A percentile compares a stretch with the other conserved stretches of the same genome.
These are phyloP conservation scores for Tryphoninae sp. DNA, from an alignment of 2,888 invertebrate species.

Conservation along the genomic window DNA sequence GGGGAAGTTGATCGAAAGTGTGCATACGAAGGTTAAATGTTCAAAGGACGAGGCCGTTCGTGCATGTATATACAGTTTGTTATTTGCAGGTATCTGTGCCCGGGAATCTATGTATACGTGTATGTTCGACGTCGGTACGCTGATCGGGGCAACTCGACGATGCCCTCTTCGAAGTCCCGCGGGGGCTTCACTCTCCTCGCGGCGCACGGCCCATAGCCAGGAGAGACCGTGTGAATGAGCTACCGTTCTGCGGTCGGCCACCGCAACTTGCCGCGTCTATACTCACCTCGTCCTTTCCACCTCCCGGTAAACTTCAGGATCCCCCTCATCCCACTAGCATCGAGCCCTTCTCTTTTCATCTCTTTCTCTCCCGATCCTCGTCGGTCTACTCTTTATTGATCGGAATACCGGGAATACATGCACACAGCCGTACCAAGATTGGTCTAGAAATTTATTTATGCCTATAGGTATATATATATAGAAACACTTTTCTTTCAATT, in stretches of 20 bases:
- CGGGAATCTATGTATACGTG: neutral
- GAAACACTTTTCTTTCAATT: neutral
- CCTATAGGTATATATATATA: conserved; percentile 7
- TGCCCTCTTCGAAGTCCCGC: conserved; percentile 32
- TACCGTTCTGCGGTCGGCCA: conserved; percentile 76
- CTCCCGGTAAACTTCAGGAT: conserved; percentile 11
- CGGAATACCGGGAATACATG: conserved; percentile 70
- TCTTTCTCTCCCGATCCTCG: conserved; percentile 42
- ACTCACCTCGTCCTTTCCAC: conserved; percentile 31
- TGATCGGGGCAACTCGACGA: conserved; percentile 22
- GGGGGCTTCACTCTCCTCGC: conserved; percentile 39
- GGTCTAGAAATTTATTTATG: conserved; percentile 2
- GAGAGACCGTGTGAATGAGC: conserved; percentile 76
- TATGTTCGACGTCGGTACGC: conserved; percentile 20
- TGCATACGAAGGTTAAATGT: neutral
- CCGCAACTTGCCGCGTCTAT: conserved; percentile 54
- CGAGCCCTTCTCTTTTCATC: conserved; percentile 21
- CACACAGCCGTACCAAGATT: conserved; percentile 13
- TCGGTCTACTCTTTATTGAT: conserved; percentile 73
- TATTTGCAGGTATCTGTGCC: too few relatives aligned
- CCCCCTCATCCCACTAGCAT: conserved; percentile 12
- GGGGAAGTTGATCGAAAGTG: neutral
- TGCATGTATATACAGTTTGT: neutral
- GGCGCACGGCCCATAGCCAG: conserved; percentile 41
- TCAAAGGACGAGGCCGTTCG: neutral